Base-by-base conservation (phyloP, 2,113 vertebrate genomes). In the Festucalex cinctus region DNA sequence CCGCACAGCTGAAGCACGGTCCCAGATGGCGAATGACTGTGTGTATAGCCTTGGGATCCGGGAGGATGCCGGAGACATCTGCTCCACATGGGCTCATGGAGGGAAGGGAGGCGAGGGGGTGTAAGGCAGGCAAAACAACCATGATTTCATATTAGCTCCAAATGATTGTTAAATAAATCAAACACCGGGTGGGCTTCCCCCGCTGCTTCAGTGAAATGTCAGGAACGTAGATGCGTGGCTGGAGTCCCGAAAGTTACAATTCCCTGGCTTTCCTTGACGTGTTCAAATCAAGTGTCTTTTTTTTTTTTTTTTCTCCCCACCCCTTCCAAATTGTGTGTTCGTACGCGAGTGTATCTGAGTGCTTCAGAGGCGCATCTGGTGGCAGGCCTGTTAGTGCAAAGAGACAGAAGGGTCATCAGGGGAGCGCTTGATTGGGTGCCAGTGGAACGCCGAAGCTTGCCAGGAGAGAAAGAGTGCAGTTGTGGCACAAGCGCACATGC, bases 11-110 rank as follows among this genome's bases (percentile, higher is more conserved):
- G 83, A 88, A 88, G 76, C 74, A 35, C 57, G 76, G 83, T 86
- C 88, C 90, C 90, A 91, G 90, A 91, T 91, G 90, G 90, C 88
- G 85, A 87, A 86, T 86, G 86, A 32, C 64, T 79, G 79, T 88
- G 82, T 87, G 78, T 84, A 83, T 79, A 88, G 88, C 85, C 89
- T 87, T 89, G 86, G 84, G 86, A 91, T 88, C 85, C 65, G 57
- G 68, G 82, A 87, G 80, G 85, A 88, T 89, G 83, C 86, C 76
- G 83, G 75, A 89, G 90, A 91, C 90, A 90, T 90, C 88, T 91
- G 90, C 85, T 91, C 90, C 81, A 80, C 83, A 83, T 81, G 84
- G 88, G 78, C 69, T 69, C 12, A 44, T 61, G 35, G 63, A 57
- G 77, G 10, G 46, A 62, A 70, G 78, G 83, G 79, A 79, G 66